phyloP scores from a whole-genome alignment of 2,113 vertebrate species.

The Siniperca knerii region DNA sequence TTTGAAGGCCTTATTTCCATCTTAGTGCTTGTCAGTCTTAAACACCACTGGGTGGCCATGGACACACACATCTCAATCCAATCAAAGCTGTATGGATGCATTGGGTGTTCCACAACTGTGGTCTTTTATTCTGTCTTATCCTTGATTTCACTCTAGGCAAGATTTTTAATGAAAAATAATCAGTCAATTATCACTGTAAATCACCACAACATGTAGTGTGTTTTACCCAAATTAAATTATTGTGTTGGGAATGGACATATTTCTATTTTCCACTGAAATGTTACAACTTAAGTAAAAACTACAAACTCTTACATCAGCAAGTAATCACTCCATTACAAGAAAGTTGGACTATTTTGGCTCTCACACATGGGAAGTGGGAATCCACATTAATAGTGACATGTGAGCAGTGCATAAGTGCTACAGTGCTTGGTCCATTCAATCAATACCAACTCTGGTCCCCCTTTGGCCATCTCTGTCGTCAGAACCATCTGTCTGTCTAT shows the following conservation, averaged over 20 bases:
- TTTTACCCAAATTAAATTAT: neutral
- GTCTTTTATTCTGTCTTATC: slow-evolving; percentile 10
- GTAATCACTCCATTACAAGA: neutral
- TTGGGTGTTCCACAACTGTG: neutral
- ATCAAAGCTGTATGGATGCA: neutral
- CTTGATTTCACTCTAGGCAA: neutral
- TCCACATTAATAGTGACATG: no score
- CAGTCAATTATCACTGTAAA: neutral
- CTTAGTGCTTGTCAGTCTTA: slow-evolving; percentile 20
- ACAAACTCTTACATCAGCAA: neutral
- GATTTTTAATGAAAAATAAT: neutral
- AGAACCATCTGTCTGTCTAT: no score
- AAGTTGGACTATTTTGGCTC: neutral
- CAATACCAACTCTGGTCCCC: no score
- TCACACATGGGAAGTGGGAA: no score
- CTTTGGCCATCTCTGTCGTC: no score
- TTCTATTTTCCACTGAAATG: neutral
- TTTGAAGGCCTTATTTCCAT: slow-evolving; percentile 19
- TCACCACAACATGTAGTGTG: neutral
- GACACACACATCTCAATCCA: slow-evolving; percentile 9
- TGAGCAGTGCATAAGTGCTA: no score
- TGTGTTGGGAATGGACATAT: neutral
- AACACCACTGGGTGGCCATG: slow-evolving; percentile 1
- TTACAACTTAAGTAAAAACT: neutral
- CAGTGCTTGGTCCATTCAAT: no score